Conservation (phyloP, 2,888 invertebrate genomes). For the Celastrina argiolus region DNA sequence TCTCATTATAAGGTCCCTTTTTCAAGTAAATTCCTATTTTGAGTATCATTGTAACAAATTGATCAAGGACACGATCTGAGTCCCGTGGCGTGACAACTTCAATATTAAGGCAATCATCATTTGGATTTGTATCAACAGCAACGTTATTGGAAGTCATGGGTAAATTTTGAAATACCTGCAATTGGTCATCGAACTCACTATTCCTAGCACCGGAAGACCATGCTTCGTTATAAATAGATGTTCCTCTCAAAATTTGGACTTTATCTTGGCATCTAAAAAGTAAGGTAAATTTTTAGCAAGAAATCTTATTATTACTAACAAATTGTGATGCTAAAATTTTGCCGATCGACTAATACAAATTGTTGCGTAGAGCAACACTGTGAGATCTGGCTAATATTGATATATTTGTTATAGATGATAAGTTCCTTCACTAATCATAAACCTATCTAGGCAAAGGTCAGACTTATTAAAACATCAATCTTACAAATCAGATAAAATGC, state of each 20-base stretch:
- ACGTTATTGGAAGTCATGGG: slow-evolving; percentile 41
- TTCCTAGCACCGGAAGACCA: neutral
- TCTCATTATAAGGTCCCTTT: slow-evolving; percentile 41
- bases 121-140: slow-evolving; percentile 48
- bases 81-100: slow-evolving; percentile 59
- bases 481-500: slow-evolving; percentile 58
- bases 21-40: slow-evolving; percentile 53
- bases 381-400: neutral
- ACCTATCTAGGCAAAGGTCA: neutral
- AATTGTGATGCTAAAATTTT: neutral
- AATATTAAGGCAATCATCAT: slow-evolving; percentile 58
- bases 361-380: neutral
- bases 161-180: slow-evolving; percentile 37
- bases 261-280: neutral
- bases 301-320: neutral
- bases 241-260: neutral
- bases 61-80: slow-evolving; percentile 64
- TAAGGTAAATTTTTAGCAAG: neutral
- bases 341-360: neutral
- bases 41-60: slow-evolving; percentile 62
- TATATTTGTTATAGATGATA: neutral
- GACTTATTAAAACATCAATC: slow-evolving; percentile 23
- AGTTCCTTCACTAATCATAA: neutral
- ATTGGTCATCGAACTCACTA: neutral
- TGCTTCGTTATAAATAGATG: neutral